Evolutionary conservation across 2,888 invertebrate species (phyloP).

Genomic region (Apodemia zela): DNA sequence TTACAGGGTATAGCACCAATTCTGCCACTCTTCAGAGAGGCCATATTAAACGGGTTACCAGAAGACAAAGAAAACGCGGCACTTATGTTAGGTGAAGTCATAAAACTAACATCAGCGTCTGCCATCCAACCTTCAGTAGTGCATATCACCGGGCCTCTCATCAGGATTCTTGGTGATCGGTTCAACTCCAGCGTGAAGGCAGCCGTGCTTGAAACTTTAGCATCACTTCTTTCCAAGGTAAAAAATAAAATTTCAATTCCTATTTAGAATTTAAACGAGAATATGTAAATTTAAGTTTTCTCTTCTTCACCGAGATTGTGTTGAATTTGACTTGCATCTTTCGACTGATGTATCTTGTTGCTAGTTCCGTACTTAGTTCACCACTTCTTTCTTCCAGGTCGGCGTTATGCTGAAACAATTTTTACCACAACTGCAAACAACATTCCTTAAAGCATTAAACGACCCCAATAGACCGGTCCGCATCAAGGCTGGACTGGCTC

Average conservation of each 20-base stretch:
- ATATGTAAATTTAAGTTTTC: too few relatives aligned
- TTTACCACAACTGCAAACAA: constrained; percentile 98
- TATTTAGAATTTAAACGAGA: too few relatives aligned
- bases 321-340: too few relatives aligned
- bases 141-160: constrained; percentile 98
- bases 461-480: constrained; percentile 94
- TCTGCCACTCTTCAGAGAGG: constrained; percentile 96
- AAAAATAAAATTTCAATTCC: not conserved
- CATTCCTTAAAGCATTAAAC: constrained; percentile 96
- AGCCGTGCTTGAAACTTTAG: constrained; percentile 96
- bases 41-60: constrained; percentile 95
- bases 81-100: constrained; percentile 91
- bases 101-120: constrained; percentile 90
- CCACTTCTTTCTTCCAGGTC: constrained; percentile 78
- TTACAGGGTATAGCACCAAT: constrained; percentile 92
- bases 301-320: too few relatives aligned
- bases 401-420: constrained; percentile 98
- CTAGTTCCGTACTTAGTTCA: too few relatives aligned
- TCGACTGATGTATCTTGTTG: too few relatives aligned
- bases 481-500: constrained; percentile 92
- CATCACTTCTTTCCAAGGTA: constrained; percentile 94
- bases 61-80: constrained; percentile 98
- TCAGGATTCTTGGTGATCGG: constrained; percentile 97
- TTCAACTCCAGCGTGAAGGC: constrained; percentile 97
- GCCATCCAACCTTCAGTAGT: constrained; percentile 97